Evolutionary conservation across 2,113 vertebrate genomes (phyloP).

Genomic region (Colossoma macropomum): DNA sequence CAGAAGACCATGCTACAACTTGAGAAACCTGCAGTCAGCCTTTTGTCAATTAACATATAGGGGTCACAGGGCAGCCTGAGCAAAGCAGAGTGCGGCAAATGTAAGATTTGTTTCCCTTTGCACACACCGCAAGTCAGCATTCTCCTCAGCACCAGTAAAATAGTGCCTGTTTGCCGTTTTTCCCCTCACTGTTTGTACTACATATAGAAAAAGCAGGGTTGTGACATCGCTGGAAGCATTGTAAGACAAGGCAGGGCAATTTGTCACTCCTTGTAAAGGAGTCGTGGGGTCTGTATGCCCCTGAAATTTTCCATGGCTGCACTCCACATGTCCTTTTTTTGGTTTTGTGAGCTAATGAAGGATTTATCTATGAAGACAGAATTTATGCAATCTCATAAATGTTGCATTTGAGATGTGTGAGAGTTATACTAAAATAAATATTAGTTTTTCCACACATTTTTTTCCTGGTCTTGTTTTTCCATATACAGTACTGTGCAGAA

Average conservation of each 20-base stretch:
- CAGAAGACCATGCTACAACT: background rate
- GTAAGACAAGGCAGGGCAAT: slow-evolving; percentile 24
- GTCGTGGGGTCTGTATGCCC: background rate
- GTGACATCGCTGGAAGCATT: slow-evolving; percentile 8
- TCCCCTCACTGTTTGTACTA: slow-evolving; percentile 9
- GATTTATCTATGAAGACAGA: background rate
- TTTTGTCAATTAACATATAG: slow-evolving; percentile 58
- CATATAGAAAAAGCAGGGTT: slow-evolving; percentile 24
- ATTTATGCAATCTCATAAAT: background rate
- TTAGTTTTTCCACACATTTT: background rate
- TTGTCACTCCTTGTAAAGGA: slow-evolving; percentile 4
- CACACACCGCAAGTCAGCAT: slow-evolving; percentile 13
- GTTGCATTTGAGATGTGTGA: background rate
- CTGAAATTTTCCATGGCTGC: background rate
- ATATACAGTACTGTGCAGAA: background rate
- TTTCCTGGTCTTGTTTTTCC: background rate
- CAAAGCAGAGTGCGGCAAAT: slow-evolving; percentile 1
- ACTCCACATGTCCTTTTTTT: background rate
- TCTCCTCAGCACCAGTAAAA: background rate
- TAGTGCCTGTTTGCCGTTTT: slow-evolving; percentile 27
- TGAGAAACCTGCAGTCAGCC: slow-evolving; percentile 55
- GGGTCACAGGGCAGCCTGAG: slow-evolving; percentile 26
- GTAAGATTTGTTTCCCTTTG: slow-evolving; percentile 51
- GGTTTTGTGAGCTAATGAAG: background rate
- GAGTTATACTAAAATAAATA: background rate